Evolutionary conservation across 2,113 vertebrate species (phyloP).

Genomic region (Drymodes brunneopygia): DNA sequence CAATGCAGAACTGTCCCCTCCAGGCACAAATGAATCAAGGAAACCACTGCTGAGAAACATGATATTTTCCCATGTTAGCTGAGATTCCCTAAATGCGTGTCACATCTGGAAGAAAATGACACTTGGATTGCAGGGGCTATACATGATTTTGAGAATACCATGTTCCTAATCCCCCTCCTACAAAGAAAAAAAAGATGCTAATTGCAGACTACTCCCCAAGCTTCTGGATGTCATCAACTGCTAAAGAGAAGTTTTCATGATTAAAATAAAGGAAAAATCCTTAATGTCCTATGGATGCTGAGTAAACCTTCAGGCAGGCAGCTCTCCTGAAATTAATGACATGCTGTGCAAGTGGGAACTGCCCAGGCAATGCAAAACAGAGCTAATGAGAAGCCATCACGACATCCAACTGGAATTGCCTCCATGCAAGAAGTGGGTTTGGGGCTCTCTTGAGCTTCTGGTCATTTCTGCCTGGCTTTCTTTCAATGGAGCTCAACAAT

Average conservation of each 20-base stretch:
- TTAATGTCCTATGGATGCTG: background rate
- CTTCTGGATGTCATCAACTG: conserved; percentile 24
- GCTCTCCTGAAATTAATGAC: conserved; percentile 19
- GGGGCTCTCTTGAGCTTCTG: background rate
- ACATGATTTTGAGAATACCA: background rate
- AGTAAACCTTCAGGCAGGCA: conserved; percentile 28
- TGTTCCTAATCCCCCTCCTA: background rate
- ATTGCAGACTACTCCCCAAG: conserved; percentile 24
- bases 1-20: background rate
- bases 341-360: background rate
- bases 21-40: conserved; percentile 22
- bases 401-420: background rate
- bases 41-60: background rate
- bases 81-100: background rate
- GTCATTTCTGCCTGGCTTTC: background rate
- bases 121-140: background rate
- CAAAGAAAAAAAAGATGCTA: background rate
- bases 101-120: conserved; percentile 34
- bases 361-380: background rate
- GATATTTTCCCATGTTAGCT: background rate
- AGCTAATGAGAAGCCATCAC: background rate
- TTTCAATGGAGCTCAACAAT: background rate
- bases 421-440: background rate
- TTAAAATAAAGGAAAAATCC: conserved; percentile 8
- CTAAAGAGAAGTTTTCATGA: background rate